Evolutionary conservation across 2,797 vertebrate species (phyloP).

Genomic region (Morus bassanus): DNA sequence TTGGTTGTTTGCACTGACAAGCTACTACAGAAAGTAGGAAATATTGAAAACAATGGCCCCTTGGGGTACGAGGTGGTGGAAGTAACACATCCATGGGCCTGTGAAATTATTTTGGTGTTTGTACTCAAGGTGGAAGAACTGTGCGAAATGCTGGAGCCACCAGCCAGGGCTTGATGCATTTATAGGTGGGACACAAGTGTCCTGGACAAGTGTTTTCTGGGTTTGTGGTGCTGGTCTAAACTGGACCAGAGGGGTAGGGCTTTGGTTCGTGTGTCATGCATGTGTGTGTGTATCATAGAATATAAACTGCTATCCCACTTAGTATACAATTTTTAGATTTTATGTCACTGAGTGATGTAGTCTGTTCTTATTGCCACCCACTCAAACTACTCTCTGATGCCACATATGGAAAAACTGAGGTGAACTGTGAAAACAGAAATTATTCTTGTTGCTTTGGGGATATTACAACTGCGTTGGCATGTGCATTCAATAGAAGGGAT

Average conservation of each 20-base stretch:
- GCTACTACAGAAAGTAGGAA: background rate
- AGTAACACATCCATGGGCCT: background rate
- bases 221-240: background rate
- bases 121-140: accelerated
- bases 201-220: background rate
- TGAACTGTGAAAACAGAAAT: background rate
- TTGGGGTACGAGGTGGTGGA: background rate
- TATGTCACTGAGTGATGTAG: background rate
- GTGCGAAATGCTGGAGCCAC: background rate
- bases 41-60: background rate
- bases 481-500: background rate
- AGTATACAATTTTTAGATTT: background rate
- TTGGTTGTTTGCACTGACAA: background rate
- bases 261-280: too few species aligned
- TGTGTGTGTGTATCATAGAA: background rate
- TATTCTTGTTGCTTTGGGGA: background rate
- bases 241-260: background rate
- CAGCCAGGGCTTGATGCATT: background rate
- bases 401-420: background rate
- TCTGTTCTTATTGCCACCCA: background rate
- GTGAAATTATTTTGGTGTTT: background rate
- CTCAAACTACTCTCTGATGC: accelerated
- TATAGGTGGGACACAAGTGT: accelerated
- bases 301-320: background rate
- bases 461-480: background rate